These are phyloP conservation scores for Triplophysa bombifrons DNA, from an alignment of 2,797 vertebrate genomes.

Conservation along the genomic window DNA sequence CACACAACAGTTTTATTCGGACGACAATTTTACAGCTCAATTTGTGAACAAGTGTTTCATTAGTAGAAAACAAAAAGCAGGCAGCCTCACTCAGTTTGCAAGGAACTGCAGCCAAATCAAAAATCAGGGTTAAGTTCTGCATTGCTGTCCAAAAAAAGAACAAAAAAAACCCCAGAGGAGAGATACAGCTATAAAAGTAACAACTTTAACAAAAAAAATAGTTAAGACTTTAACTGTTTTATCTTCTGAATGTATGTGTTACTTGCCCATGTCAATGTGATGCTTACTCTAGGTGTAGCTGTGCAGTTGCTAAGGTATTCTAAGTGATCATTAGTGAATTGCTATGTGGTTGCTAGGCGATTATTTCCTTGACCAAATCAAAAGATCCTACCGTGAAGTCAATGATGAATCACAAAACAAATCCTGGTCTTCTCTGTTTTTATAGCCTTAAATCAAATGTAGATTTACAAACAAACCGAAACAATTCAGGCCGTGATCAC, in stretches of 20 bases:
- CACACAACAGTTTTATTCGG: conserved; percentile 25
- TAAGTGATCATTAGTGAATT: background rate
- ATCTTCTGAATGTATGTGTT: too few relatives aligned
- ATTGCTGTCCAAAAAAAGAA: conserved; percentile 46
- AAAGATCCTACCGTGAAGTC: background rate
- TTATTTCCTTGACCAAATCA: background rate
- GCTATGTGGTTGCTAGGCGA: background rate
- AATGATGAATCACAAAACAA: background rate
- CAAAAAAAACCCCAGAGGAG: background rate
- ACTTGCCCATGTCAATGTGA: background rate
- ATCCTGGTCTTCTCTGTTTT: background rate
- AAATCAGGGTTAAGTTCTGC: conserved; percentile 55
- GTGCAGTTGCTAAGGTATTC: background rate
- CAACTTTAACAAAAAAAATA: background rate
- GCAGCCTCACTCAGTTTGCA: conserved; percentile 44
- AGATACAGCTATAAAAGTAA: background rate
- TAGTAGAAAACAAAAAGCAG: conserved; percentile 59
- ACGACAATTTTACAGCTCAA: conserved; percentile 52
- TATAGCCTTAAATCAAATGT: background rate
- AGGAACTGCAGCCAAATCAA: conserved; percentile 53
- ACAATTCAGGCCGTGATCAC: background rate
- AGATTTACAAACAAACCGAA: background rate
- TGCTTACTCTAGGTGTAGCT: background rate
- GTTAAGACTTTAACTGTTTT: too few relatives aligned
- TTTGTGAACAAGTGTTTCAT: conserved; percentile 63